Evolutionary conservation across 2,113 vertebrate genomes (phyloP).

Genomic region (Gambusia affinis): DNA sequence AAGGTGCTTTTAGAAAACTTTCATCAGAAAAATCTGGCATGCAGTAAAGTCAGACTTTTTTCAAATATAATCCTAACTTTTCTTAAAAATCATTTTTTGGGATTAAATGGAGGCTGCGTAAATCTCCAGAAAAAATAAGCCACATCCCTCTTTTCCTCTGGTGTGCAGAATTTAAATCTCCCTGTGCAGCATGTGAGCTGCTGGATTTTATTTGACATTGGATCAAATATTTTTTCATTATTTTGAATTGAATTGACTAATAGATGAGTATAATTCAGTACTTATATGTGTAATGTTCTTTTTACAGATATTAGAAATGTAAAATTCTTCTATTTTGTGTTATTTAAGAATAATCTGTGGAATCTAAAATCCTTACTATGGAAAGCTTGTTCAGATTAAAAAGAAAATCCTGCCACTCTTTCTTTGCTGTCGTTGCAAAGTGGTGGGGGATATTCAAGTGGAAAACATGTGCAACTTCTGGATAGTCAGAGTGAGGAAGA

Average conservation of each 20-base stretch:
- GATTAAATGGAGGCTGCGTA: background rate
- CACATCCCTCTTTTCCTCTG: conserved; percentile 20
- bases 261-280: conserved; percentile 2
- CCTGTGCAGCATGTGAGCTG: conserved; percentile 6
- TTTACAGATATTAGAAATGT: background rate
- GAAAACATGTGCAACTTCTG: conserved; percentile 14
- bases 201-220: background rate
- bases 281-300: background rate
- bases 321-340: background rate
- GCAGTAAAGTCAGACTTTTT: background rate
- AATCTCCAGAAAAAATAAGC: conserved; percentile 15
- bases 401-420: background rate
- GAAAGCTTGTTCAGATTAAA: conserved; percentile 1
- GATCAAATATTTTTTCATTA: background rate
- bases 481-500: conserved; percentile 9
- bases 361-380: conserved; percentile 5
- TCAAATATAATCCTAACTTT: conserved; percentile 1
- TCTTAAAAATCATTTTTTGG: background rate
- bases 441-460: conserved; percentile 30
- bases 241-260: background rate
- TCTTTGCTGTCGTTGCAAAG: conserved; percentile 14
- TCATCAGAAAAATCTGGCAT: background rate
- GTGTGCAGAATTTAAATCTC: conserved; percentile 16
- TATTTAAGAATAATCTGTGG: background rate
- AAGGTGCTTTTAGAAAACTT: background rate